Base-by-base conservation (phyloP, 2,888 invertebrate species). In the Auanema freiburgensis region DNA sequence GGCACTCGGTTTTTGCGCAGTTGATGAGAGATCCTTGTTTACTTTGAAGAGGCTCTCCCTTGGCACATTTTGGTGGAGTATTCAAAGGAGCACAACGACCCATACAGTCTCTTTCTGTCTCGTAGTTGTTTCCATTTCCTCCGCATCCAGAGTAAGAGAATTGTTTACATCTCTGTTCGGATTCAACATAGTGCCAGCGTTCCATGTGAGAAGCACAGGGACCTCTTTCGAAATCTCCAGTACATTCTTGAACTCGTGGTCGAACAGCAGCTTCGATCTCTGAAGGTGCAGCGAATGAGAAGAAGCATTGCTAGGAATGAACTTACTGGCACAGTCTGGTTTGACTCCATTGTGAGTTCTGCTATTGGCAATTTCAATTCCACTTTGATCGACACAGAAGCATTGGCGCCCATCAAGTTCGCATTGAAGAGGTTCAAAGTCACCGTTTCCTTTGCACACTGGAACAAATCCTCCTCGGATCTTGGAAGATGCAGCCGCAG, bases 391-490 rank as follows among this genome's bases (percentile, higher is more conserved):
- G 2, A 85, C 86, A 71, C 86, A 86, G 85, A 86, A 86, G 73
- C 86, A 86, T 71, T 84, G 84, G 25, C 82, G 78, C 5, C 84
- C 84, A 46, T 84, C 77, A 16, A 82, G 80, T 76, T 86, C 86
- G 69, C 86, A 86, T 74, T 86, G 84, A 61, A 65, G 50, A 59
- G 4, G 50, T 53, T 78, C 74, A 80, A 84, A 86, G 41, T 78
- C 78, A 5, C 85, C 85, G 41, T 77, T 77, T 1, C 69, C 54
- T n/a, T 82, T 80, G 72, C 86, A 86, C 10, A 78, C 80, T 1
- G 86, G 86, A 41, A 86, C 83, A 76, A 84, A 86, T 33, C 84
- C 85, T 50, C 84, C 84, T 23, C 83, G 84, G 49, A 84, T 78
- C 2, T 85, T 64, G 0, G 73, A 71, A 0, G 67, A 66, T 12